Evolutionary conservation across 2,888 invertebrate species (phyloP), one percentile per base, ranked within the genome.

Genomic region (Orchesellides sinensis): DNA sequence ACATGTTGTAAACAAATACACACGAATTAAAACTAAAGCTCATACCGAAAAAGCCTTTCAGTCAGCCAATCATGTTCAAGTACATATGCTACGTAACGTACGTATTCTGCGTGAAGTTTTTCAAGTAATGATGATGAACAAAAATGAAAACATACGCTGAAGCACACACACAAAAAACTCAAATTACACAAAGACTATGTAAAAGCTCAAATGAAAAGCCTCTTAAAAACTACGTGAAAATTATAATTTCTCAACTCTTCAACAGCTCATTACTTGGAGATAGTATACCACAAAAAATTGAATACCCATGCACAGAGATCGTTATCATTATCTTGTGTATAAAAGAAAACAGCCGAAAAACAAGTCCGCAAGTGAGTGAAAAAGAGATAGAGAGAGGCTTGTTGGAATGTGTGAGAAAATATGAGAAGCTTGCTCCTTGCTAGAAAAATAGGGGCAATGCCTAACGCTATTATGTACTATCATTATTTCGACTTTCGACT

Each of bases 161-260:
- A 40, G 40, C n/a, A 2, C 40, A 40, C 40, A 40, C 4, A 72
- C 40, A 14, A 40, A 5, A 40, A 2, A 40, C 10, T 14, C 14
- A 5, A 40, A 14, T 2, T 40, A 40, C 40, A 2, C 40, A 40
- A 2, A 32, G 40, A 5, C 14, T 5, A 40, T 2, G 2, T n/a
- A n/a, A n/a, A n/a, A n/a, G 19, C 23, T 70, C n/a, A 2, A 14
- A 59, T 70, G 45, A 45, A 70, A 35, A 10, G 32, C 40, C 63
- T 70, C 70, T 70, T 70, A 40, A 70, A 70, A 27, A 35, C 29
- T 40, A 47, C 29, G 72, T 47, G 47, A 49, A 72, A 45, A 40
- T 17, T 56, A 32, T 52, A 29, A 54, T 21, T 23, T 25, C 56
- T 19, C 27, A 40, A 21, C 45, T 59, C 27, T 72, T 45, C 40